Percentiles rank a stretch among this genome's conserved stretches.
Evolutionary conservation across 2,113 vertebrate genomes (phyloP).

Genomic region (Chionis minor): DNA sequence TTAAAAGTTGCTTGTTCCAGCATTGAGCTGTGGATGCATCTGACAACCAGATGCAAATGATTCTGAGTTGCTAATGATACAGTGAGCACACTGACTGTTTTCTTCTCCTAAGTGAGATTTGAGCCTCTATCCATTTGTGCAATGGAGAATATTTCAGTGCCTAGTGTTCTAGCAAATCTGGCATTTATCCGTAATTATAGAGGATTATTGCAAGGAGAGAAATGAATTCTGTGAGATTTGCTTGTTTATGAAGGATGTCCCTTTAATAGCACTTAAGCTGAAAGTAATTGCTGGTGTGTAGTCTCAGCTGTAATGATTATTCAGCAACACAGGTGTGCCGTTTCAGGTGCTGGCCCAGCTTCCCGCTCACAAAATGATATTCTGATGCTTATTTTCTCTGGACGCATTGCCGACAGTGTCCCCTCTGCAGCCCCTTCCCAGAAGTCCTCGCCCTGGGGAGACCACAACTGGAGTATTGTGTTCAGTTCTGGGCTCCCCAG

Average conservation of each 20-base stretch:
- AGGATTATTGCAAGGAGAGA: conserved; percentile 33
- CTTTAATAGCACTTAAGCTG: conserved; percentile 42
- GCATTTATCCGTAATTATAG: conserved; percentile 41
- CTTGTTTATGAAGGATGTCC: conserved; percentile 24
- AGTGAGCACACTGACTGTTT: not conserved
- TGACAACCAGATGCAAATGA: not conserved
- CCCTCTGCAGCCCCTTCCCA: not conserved
- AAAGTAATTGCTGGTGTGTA: conserved; percentile 22
- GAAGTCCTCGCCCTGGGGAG: not conserved
- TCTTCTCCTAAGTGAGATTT: not conserved
- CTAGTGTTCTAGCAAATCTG: not conserved
- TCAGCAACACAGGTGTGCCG: not conserved
- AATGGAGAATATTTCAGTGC: not conserved
- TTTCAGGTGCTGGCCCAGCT: not conserved
- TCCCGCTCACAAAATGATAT: accelerated
- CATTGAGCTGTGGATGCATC: not conserved
- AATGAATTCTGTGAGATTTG: not conserved
- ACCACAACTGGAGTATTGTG: too few relatives aligned
- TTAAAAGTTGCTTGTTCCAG: not conserved
- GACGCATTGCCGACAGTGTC: accelerated
- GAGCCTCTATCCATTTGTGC: not conserved
- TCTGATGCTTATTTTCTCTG: not conserved
- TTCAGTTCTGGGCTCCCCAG: too few relatives aligned
- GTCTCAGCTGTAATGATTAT: not conserved
- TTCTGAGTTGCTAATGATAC: not conserved